phyloP scores from a whole-genome alignment of 2,797 vertebrate species.

The Alca torda region DNA sequence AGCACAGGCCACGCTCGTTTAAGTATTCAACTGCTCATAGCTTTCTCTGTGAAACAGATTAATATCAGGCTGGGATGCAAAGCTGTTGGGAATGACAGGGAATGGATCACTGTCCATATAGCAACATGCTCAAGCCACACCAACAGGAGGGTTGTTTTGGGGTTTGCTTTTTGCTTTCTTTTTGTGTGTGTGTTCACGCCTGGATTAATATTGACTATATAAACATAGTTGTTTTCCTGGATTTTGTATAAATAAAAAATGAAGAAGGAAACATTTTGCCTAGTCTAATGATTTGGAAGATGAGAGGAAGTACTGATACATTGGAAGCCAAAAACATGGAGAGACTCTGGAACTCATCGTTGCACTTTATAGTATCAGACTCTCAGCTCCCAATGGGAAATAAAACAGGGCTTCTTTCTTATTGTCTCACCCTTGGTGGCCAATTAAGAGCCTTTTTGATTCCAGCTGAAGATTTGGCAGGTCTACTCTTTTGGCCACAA shows the following conservation, averaged over 20 bases:
- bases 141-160: background rate
- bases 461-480: constrained; percentile 43
- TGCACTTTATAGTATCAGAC: background rate
- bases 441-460: constrained; percentile 35
- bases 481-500: background rate
- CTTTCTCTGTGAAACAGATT: background rate
- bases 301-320: background rate
- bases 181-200: background rate
- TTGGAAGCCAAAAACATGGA: background rate
- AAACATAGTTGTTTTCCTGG: background rate
- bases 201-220: background rate
- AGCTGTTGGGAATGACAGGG: background rate
- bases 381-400: constrained; percentile 1
- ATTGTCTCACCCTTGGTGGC: constrained; percentile 12
- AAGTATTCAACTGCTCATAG: background rate
- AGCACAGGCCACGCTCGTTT: background rate
- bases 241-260: constrained; percentile 18
- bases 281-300: constrained; percentile 1
- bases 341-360: background rate
- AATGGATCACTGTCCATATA: background rate
- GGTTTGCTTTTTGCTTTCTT: background rate
- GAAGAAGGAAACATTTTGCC: background rate
- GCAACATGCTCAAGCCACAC: background rate
- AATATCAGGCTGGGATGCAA: background rate
- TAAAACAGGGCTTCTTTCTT: constrained; percentile 17